Conservation (phyloP, 1,140 invertebrate genomes). For the Lordiphosa clarofinis region DNA sequence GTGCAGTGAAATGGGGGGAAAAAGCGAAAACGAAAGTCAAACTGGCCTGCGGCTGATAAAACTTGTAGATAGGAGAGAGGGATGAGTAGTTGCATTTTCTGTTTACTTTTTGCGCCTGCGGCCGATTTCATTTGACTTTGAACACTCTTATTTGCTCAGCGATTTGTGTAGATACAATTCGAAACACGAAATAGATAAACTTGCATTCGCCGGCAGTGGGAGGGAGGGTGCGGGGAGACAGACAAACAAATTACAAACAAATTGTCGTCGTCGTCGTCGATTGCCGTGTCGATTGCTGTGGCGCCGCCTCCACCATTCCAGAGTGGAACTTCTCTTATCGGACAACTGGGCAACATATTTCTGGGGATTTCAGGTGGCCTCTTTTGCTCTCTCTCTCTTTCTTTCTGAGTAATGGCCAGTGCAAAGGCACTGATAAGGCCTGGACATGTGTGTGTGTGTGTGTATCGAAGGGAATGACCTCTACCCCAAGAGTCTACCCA, state of each 20-base stretch:
- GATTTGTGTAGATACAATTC: constrained; percentile 44
- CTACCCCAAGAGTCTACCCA: neutral
- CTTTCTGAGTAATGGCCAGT: constrained; percentile 47
- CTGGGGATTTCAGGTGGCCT: constrained; percentile 28
- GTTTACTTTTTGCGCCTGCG: constrained; percentile 46
- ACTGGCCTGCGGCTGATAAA: constrained; percentile 19
- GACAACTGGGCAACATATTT: constrained; percentile 1
- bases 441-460: neutral
- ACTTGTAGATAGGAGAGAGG: neutral
- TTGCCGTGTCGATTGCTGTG: constrained; percentile 26
- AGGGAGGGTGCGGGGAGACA: neutral
- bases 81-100: constrained; percentile 28
- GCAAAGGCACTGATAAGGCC: constrained; percentile 44
- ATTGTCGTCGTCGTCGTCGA: constrained; percentile 50
- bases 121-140: constrained; percentile 53
- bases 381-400: constrained; percentile 3
- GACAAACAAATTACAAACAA: constrained; percentile 76
- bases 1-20: constrained; percentile 9
- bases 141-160: constrained; percentile 49
- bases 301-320: constrained; percentile 9
- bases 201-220: neutral
- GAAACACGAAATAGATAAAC: constrained; percentile 34
- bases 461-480: neutral
- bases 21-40: constrained; percentile 31
- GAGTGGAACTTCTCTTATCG: constrained; percentile 27